These are phyloP conservation scores for Lamproptera curius DNA, from an alignment of 2,888 invertebrate genomes.

Conservation along the genomic window DNA sequence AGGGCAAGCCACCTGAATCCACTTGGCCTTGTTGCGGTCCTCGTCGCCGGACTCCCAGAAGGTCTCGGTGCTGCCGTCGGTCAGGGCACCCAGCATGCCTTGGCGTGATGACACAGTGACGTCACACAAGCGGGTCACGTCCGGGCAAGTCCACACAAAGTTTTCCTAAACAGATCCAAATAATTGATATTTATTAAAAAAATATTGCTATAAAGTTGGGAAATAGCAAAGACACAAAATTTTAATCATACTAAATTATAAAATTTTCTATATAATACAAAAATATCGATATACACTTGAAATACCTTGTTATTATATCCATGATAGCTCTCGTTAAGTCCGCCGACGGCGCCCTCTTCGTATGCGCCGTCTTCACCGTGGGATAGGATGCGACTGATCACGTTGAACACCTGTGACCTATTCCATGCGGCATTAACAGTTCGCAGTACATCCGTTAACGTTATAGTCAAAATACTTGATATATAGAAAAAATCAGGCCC, in stretches of 20 bases:
- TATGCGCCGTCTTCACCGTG: conserved; percentile 89
- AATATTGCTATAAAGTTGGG: no score
- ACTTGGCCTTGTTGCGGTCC: conserved; percentile 94
- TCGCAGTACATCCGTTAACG: conserved; percentile 8
- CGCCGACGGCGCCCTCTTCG: conserved; percentile 56
- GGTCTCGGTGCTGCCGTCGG: conserved; percentile 97
- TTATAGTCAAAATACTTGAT: no score
- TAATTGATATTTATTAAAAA: no score
- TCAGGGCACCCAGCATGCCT: conserved; percentile 95
- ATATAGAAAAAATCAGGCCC: no score
- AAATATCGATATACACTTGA: background rate
- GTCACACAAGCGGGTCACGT: conserved; percentile 86
- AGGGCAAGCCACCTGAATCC: conserved; percentile 79
- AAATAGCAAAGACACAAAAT: no score
- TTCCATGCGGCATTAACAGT: conserved; percentile 54
- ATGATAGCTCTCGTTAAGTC: conserved; percentile 60
- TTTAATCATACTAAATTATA: no score
- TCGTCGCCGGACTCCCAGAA: conserved; percentile 99
- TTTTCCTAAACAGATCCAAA: conserved; percentile 70
- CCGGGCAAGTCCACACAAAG: conserved; percentile 82
- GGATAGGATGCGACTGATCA: conserved; percentile 96
- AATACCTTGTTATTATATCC: conserved; percentile 52
- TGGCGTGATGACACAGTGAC: conserved; percentile 95
- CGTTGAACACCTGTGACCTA: conserved; percentile 95
- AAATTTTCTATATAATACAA: no score